Evolutionary conservation across 2,797 vertebrate genomes (phyloP), one percentile per base, ranked within the genome.

Genomic region (Lophius americanus): DNA sequence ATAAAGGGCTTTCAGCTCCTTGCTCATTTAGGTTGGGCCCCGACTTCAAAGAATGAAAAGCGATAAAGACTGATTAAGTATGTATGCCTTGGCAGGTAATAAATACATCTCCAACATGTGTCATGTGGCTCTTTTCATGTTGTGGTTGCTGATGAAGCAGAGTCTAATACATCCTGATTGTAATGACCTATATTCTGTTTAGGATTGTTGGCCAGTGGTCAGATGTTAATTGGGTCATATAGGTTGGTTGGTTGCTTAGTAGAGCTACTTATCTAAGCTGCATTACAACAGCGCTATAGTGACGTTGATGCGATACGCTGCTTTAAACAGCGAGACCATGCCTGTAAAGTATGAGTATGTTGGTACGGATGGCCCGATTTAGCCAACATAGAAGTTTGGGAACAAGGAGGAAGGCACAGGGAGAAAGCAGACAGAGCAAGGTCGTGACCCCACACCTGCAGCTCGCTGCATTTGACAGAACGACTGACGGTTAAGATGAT

Each of bases 361-460:
- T 51, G 55, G 51, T 74, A 38, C 14, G 5, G 61, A 59, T 74
- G 32, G 44, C 32, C 60, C 0, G 43, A 76, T 73, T 73, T 77
- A 73, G 78, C 43, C 9, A 5, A 32, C 73, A 78, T 44, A 50
- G 76, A 57, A 47, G 62, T 75, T 70, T 70, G 69, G 77, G 88
- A 72, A 84, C 82, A 80, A 85, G 63, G 60, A 88, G 85, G 87
- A 94, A 94, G 93, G 93, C 93, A 95, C 93, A 86, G 88, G 83
- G 75, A 87, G 82, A 82, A 76, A 88, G 78, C 79, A 54, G 68
- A 79, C 69, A 69, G 79, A 70, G 82, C 74, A 2, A 69, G 77
- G 84, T 66, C 35, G 9, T n/a, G 53, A 76, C 69, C 70, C 74
- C 64, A 75, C 71, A 55, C 69, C 79, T 70, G 81, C 71, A 70